phyloP scores from a whole-genome alignment of 2,113 vertebrate genomes.

The Eira barbara region DNA sequence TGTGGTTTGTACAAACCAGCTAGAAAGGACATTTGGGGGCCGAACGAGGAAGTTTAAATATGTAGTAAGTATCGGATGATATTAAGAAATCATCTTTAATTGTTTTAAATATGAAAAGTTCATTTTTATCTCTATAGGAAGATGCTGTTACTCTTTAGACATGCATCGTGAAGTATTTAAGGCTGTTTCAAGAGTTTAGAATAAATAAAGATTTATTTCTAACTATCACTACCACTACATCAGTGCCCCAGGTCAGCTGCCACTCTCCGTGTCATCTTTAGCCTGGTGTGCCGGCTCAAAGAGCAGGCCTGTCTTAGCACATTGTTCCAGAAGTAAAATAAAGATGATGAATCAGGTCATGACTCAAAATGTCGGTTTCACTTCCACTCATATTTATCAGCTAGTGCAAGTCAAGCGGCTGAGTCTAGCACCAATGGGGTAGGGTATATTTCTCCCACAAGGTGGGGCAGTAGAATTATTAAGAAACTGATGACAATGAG shows the following conservation, averaged over 20 bases:
- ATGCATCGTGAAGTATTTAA: not conserved
- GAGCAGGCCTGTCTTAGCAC: not conserved
- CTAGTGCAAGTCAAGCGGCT: not conserved
- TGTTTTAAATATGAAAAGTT: not conserved
- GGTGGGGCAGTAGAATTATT: not conserved
- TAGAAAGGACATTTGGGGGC: not conserved
- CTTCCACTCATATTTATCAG: not conserved
- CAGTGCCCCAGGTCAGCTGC: too few relatives aligned
- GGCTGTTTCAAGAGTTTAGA: not conserved
- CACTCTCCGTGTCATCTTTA: not conserved
- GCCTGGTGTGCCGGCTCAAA: not conserved
- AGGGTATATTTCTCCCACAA: not conserved
- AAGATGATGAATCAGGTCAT: not conserved
- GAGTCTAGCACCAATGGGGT: not conserved
- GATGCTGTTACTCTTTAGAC: not conserved
- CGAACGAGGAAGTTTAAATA: not conserved
- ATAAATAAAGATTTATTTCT: not conserved
- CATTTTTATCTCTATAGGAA: not conserved
- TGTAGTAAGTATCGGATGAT: not conserved
- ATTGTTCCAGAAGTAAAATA: not conserved
- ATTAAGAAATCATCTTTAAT: not conserved
- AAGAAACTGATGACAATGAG: constrained; percentile 3
- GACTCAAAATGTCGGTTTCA: not conserved
- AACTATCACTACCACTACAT: not conserved
- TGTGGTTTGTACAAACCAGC: not conserved